Evolutionary conservation across 2,888 invertebrate genomes (phyloP).

Genomic region (Drosophila anceps): DNA sequence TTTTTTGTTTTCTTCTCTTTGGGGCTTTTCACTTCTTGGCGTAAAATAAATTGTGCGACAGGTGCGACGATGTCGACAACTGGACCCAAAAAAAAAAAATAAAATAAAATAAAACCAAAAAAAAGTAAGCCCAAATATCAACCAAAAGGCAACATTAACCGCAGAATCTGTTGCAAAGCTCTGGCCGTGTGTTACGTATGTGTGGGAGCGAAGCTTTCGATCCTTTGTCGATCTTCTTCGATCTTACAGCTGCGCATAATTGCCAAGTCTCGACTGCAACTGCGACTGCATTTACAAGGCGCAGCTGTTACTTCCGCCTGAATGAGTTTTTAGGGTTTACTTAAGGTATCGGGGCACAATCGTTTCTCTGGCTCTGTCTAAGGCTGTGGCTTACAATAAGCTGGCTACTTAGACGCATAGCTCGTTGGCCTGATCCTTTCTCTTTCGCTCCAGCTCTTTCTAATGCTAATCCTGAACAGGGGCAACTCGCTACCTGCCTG

Average conservation of each 20-base stretch:
- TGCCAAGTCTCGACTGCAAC: constrained; percentile 42
- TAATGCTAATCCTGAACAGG: constrained; percentile 67
- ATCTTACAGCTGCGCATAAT: constrained; percentile 77
- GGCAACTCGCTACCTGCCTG: constrained; percentile 52
- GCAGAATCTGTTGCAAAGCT: constrained; percentile 43
- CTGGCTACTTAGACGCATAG: constrained; percentile 52
- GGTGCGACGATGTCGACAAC: constrained; percentile 75
- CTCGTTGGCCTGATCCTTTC: constrained; percentile 44
- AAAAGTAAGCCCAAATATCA: constrained; percentile 4
- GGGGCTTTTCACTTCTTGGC: constrained; percentile 72
- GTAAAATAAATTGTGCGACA: constrained; percentile 80
- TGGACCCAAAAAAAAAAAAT: constrained; percentile 37
- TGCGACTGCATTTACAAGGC: constrained; percentile 56
- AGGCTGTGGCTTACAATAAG: constrained; percentile 55
- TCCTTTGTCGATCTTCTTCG: constrained; percentile 61
- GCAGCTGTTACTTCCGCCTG: constrained; percentile 78
- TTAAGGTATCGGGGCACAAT: constrained; percentile 12
- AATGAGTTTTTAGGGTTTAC: constrained; percentile 38
- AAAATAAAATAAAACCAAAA: neutral
- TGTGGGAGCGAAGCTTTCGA: constrained; percentile 77
- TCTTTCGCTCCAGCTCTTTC: constrained; percentile 35
- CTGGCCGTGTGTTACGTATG: constrained; percentile 18
- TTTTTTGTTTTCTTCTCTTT: constrained; percentile 55
- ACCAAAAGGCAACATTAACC: constrained; percentile 31
- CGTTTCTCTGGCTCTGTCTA: constrained; percentile 13